Conservation (phyloP, 2,113 vertebrate genomes). For the Merops nubicus region DNA sequence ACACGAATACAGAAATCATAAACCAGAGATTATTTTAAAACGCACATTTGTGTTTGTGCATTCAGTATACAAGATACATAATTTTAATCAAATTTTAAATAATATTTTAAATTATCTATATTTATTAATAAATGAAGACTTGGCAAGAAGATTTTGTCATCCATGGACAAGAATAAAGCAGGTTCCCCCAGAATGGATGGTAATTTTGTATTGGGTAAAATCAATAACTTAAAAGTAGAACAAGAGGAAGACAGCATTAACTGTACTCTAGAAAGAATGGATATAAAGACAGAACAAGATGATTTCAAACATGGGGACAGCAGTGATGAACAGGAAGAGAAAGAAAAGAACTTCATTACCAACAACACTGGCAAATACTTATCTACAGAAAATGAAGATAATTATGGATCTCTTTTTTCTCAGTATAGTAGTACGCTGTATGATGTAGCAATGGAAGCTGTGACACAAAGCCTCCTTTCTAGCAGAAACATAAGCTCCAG, state of each 20-base stretch:
- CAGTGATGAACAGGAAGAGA: constrained; percentile 79
- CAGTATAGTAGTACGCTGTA: constrained; percentile 94
- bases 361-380: constrained; percentile 78
- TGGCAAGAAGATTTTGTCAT: constrained; percentile 38
- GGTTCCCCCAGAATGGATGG: constrained; percentile 29
- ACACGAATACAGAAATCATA: background rate
- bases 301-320: constrained; percentile 74
- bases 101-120: constrained; percentile 27
- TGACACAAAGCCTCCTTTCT: constrained; percentile 93
- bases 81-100: constrained; percentile 30
- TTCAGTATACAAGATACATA: background rate
- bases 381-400: constrained; percentile 86
- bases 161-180: constrained; percentile 57
- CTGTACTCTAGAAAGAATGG: constrained; percentile 58
- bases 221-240: constrained; percentile 69
- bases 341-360: constrained; percentile 72
- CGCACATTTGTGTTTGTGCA: background rate
- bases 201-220: constrained; percentile 58
- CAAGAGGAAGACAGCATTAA: constrained; percentile 56
- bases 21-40: constrained; percentile 16
- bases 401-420: constrained; percentile 88
- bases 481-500: constrained; percentile 86
- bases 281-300: constrained; percentile 81
- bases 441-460: constrained; percentile 96
- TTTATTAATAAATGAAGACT: constrained; percentile 26